Evolutionary conservation across 2,888 invertebrate genomes (phyloP), one percentile per base, ranked within the genome.

Genomic region (Auanema freiburgensis): DNA sequence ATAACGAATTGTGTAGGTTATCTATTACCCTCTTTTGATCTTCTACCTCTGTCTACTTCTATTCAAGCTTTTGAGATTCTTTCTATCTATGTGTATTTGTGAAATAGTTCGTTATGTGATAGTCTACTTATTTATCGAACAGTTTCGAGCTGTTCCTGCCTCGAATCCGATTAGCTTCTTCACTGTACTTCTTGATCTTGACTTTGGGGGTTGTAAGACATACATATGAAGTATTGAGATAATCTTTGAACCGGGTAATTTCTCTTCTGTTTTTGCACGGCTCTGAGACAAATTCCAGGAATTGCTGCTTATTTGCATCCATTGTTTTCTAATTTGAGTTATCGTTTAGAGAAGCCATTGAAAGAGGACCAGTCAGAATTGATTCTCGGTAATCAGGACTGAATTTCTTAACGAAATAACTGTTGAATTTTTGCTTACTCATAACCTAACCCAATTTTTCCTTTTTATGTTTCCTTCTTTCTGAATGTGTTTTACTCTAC

Each of bases 1-100:
- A 59, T 43, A 59, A 50, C 55, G 24, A 49, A 21, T 46, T 66
- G 49, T 62, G 66, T 66, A 66, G 66, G 66, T 66, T 57, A 41
- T 24, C 25, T 33, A 33, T 33, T 33, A 33, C 33, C 33, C 33
- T 33, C 33, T 5, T 33, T 33, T 33, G 4, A 56, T 8, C 46
- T 46, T 21, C 46, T 46, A 16, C 2, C 18, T 21, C 16, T 46
- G 16, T 46, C 46, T 46, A 21, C 46, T 21, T 46, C 8, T 46
- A n/a, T 33, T 33, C 33, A 33, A 33, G 33, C 33, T 8, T 33
- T 8, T 5, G 33, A 33, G 33, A 33, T 33, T 33, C 8, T 8
- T 33, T 33, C 33, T 33, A 33, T 33, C 33, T 33, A 8, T 8
- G 33, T 33, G 33, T 33, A 33, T 33, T 5, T 33, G 33, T 33